Base-by-base conservation (phyloP, 2,113 vertebrate genomes). In the Pedionomus torquatus region DNA sequence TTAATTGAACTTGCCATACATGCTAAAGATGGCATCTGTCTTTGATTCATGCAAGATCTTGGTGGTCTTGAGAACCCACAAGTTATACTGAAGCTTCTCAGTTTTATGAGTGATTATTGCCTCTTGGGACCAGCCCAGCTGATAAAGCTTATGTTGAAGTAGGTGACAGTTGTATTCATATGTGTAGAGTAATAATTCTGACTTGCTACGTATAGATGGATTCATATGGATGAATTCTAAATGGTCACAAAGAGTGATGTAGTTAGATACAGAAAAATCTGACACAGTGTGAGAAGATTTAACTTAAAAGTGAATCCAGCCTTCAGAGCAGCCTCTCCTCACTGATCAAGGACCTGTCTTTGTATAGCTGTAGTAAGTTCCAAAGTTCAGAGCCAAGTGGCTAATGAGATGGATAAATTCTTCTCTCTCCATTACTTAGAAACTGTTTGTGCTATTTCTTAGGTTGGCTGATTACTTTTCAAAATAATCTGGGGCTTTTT, bases 111-210 rank as follows among this genome's bases (percentile, higher is more conserved):
- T 39, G 13, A 33, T 58, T 52, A 5, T 28, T 74, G 28, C 41
- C 33, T 74, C 14, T 52, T 89, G 71, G 43, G 48, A 87, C 28
- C 31, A n/a, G 46, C 57, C 46, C 54, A 78, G 43, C 55, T 74
- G 83, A 66, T 91, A 80, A 89, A 78, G 44, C 54, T 89, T 66
- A 17, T 44, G 30, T 15, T 94, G 60, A 80, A 84, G 17, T 17
- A 74, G 37, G 49, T 52, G 63, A 39, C 17, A 44, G 41, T 54
- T 81, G 74, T 13, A 26, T 84, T 85, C 3, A 1, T 37, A 71
- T 51, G 3, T 58, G 14, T 46, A 71, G 28, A 26, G 31, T 61
- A 65, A 49, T 54, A 85, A 68, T 82, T 87, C 43, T 85, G 17
- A 77, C 33, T 66, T 49, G 23, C 23, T 78, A 35, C 24, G 11